Conservation (phyloP, 2,113 vertebrate genomes). For the Phalacrocorax aristotelis region DNA sequence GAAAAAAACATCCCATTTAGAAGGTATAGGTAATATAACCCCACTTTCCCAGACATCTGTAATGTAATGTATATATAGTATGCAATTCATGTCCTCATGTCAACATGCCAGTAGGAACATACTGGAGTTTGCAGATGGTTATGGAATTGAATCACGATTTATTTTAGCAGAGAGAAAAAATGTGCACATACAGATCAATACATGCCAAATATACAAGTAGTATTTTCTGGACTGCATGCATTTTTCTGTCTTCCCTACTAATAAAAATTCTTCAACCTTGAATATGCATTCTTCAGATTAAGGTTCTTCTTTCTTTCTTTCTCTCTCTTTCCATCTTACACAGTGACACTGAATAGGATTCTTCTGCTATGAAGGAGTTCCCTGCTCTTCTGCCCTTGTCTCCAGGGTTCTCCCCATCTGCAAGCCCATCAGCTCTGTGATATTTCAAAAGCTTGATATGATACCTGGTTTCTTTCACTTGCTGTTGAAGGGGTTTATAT, state of each 20-base stretch:
- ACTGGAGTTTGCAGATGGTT: neutral
- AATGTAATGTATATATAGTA: neutral
- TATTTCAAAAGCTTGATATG: neutral
- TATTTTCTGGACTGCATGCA: neutral
- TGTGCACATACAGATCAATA: neutral
- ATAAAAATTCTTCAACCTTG: neutral
- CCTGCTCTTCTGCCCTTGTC: neutral
- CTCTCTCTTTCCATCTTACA: neutral
- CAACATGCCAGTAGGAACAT: neutral
- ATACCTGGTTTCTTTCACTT: neutral
- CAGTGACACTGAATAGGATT: neutral
- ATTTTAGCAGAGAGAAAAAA: neutral
- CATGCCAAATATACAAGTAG: neutral
- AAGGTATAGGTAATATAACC: neutral
- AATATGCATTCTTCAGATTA: neutral
- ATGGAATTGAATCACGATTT: neutral
- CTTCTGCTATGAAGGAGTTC: neutral
- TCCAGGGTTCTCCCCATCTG: neutral
- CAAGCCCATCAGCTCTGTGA: neutral
- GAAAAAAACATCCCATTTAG: neutral
- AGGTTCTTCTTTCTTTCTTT: neutral
- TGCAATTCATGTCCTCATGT: neutral
- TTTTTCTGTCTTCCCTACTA: neutral
- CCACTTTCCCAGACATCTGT: neutral
- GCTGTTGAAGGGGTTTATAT: neutral